Conservation (phyloP, 2,888 invertebrate genomes). For the Bembecia ichneumoniformis region DNA sequence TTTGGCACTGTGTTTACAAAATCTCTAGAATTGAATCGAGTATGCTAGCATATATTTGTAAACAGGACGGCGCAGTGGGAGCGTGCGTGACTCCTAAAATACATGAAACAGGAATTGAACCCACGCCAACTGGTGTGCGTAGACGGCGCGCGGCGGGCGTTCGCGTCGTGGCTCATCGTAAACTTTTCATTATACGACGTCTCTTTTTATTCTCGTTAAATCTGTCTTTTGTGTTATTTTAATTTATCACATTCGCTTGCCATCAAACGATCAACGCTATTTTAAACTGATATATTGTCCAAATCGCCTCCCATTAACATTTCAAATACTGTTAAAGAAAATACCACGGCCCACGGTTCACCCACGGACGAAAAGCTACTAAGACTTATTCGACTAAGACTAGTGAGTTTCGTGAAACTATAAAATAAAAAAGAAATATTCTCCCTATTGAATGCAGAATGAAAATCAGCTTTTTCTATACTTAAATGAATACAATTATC, state of each 20-base stretch:
- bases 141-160: conserved; percentile 51
- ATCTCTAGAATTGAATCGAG: conserved; percentile 59
- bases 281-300: no score
- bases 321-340: no score
- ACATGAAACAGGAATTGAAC: conserved; percentile 68
- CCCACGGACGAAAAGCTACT: no score
- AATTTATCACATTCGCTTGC: conserved; percentile 33
- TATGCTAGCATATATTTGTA: conserved; percentile 63
- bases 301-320: no score
- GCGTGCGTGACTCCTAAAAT: conserved; percentile 63
- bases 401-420: no score
- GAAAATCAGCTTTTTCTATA: no score
- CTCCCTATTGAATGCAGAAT: no score
- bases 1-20: conserved; percentile 62
- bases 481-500: no score
- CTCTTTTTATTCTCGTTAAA: conserved; percentile 50
- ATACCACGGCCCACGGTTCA: no score
- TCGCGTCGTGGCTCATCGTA: conserved; percentile 31
- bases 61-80: conserved; percentile 46
- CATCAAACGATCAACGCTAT: conserved; percentile 10
- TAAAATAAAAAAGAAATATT: neutral
- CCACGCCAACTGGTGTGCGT: conserved; percentile 65
- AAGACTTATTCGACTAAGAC: no score
- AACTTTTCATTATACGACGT: conserved; percentile 62
- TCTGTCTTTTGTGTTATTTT: conserved; percentile 45